Evolutionary conservation across 1,140 invertebrate species (phyloP).

Genomic region (Meloidogyne exigua): DNA sequence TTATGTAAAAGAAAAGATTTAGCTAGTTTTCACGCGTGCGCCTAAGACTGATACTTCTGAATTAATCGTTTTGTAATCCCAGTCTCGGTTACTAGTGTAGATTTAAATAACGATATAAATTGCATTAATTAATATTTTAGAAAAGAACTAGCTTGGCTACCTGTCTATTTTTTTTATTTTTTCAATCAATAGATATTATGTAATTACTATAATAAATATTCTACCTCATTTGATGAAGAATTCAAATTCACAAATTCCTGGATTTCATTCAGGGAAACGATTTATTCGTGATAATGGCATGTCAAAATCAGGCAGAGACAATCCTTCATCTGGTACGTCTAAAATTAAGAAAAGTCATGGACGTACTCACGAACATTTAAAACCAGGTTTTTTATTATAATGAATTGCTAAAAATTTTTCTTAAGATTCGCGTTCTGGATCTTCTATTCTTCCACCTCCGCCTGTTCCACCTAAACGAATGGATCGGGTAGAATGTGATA

Average conservation of each 20-base stretch:
- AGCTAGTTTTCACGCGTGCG: too few species aligned
- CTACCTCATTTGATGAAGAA: background rate
- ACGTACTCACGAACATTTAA: background rate
- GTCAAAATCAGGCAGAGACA: background rate
- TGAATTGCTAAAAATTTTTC: background rate
- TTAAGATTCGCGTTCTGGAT: background rate
- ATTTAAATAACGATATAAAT: too few species aligned
- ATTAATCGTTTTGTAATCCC: too few species aligned
- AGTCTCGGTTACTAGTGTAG: too few species aligned
- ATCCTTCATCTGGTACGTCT: background rate
- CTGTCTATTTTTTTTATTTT: too few species aligned
- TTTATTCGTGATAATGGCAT: background rate
- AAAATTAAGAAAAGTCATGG: background rate
- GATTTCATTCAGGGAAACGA: background rate
- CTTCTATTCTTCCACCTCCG: background rate
- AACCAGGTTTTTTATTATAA: background rate
- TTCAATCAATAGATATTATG: background rate
- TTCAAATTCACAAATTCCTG: background rate
- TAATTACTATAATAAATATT: background rate
- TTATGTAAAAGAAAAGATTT: too few species aligned
- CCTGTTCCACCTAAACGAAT: background rate
- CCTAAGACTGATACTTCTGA: too few species aligned
- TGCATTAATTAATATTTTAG: too few species aligned
- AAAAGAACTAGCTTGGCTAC: too few species aligned
- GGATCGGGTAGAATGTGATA: background rate